Base-by-base conservation (phyloP, 2,888 invertebrate genomes). In the Ditylenchus weischeri region DNA sequence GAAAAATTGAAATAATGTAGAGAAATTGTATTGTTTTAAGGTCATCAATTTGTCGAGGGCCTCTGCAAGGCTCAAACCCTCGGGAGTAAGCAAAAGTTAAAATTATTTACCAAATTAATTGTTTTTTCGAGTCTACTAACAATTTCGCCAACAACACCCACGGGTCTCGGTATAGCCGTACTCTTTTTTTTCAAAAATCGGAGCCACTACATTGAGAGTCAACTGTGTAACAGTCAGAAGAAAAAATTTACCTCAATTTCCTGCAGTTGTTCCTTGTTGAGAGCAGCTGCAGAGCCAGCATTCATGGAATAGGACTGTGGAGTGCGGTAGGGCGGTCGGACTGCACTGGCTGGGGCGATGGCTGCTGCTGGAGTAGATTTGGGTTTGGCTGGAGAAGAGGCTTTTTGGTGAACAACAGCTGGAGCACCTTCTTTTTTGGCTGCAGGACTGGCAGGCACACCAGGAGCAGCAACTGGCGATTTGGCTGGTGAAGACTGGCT, bases 241-340 rank as follows among this genome's bases (percentile, higher is more conserved):
- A 29, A 29, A 29, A 29, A 29, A n/a, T 6, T 29, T 60, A 68
- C 69, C 69, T 69, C 69, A 38, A 69, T 69, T 35, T 69, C 50
- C n/a, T 63, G 62, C 57, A 69, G 38, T 63, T 69, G 62, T 29
- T 70, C 63, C n/a, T 57, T 69, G 43, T 68, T 68, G 49, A 64
- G 47, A 8, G 68, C 68, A 10, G 58, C 19, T 6, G 64, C 65
- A 6, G 47, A 21, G 43, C 47, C 38, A 13, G 21, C 29, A 47
- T 21, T 43, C 47, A 21, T 62, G n/a, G 48, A 43, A 13, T 36
- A 19, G 8, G 19, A 29, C 23, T 59, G 59, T 19, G 23, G 57
- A 54, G 29, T 23, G 18, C 23, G 57, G 18, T 29, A 29, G 13
- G 23, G 50, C 50, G 21, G 23, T 15, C 23, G 3, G 18, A 29